Base-by-base conservation (phyloP, 2,113 vertebrate species). In the Colius striatus region DNA sequence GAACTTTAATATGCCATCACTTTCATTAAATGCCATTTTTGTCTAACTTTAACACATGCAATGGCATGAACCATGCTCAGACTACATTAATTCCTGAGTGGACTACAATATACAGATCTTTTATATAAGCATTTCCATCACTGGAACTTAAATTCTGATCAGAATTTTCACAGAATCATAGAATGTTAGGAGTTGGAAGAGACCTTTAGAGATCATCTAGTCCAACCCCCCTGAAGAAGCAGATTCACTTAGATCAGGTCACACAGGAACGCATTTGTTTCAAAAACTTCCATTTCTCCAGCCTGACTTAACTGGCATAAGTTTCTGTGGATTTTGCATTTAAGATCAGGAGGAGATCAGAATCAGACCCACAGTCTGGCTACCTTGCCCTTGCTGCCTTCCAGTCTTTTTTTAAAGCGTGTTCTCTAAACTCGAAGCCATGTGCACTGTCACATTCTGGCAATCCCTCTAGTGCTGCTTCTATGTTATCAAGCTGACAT, bases 401-500 rank as follows among this genome's bases (percentile, higher is more conserved):
- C 57, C 72, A 95, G 54, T 84, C 82, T 94, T 89, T 76, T 83
- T 95, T 80, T 82, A 71, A 84, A 94, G 70, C 67, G 0, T 85
- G 81, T 91, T 94, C 86, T 93, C 91, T 95, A 93, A 94, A 94
- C 91, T 97, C 11, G 2, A 88, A 95, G 92, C 95, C 95, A 92
- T 95, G 93, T 89, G 74, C 87, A 92, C 93, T 96, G 95, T 95
- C 92, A 90, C 65, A 83, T 97, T 92, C 96, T 92, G 84, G 90
- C 90, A 95, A 92, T 96, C 95, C 94, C 81, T 94, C 80, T 91
- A 89, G 84, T 90, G n/a, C 77, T 95, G 81, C 89, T 90, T 67
- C 91, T 89, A 54, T 91, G 63, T 96, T 97, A 95, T 94, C 91
- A 94, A 97, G 95, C 91, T 97, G 96, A 97, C 96, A 97, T 92